Conservation (phyloP, 2,113 vertebrate genomes). For the Pelecanus crispus region DNA sequence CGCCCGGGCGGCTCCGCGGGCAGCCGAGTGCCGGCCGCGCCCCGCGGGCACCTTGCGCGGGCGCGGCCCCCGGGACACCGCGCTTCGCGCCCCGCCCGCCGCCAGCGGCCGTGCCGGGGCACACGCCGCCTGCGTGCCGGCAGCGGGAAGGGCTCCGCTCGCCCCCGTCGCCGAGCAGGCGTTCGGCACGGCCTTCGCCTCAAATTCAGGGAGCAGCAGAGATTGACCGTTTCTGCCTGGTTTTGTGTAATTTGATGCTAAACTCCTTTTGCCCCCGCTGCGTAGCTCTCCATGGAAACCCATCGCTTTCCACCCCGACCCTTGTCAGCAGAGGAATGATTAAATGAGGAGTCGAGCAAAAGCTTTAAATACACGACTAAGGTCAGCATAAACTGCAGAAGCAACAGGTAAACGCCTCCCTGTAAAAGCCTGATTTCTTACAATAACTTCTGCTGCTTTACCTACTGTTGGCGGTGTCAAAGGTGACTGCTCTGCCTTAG, state of each 20-base stretch:
- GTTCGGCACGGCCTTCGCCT: not conserved
- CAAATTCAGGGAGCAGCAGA: not conserved
- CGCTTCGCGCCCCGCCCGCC: not conserved
- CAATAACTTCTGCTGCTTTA: not conserved
- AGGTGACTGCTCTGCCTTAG: not conserved
- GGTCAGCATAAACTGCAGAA: not conserved
- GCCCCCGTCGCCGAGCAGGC: rapidly evolving
- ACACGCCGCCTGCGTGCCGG: not conserved
- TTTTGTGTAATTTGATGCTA: not conserved
- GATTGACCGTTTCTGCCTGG: not conserved
- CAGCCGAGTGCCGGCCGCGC: rapidly evolving
- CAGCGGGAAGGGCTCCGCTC: rapidly evolving
- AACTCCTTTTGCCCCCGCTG: not conserved
- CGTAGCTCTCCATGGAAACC: not conserved
- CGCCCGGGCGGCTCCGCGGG: too few relatives aligned
- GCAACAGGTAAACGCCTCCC: not conserved
- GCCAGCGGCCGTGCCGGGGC: not conserved
- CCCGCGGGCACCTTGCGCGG: not conserved
- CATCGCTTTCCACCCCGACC: not conserved
- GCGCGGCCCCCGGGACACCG: too few relatives aligned
- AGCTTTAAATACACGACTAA: not conserved
- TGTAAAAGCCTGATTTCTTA: not conserved
- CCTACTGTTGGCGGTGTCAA: constrained; percentile 15
- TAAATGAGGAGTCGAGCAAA: not conserved
- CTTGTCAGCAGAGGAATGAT: not conserved